Base-by-base conservation (phyloP, 2,888 invertebrate genomes). In the Phorcus lineatus region DNA sequence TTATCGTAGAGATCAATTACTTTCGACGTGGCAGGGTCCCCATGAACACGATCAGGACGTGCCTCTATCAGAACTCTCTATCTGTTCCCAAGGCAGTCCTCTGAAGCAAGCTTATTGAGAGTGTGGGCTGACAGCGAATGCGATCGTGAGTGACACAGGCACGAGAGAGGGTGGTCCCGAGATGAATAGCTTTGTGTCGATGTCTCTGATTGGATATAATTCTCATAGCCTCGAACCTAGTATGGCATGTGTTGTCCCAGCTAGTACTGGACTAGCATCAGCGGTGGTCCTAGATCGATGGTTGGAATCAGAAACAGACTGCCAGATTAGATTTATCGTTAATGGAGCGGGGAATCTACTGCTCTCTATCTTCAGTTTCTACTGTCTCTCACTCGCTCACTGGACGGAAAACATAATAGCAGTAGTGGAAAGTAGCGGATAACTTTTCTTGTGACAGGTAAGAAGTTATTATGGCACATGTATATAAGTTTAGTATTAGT, bases 241-340 rank as follows among this genome's bases (percentile, higher is more conserved):
- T 70, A 40, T 70, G 28, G 70, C 70, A 36, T 36, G 70, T 70
- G 70, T 40, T 70, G 70, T 70, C 70, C 70, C 70, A 36, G 13
- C 40, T 36, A n/a, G 40, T 19, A 70, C 40, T n/a, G 70, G 16
- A 17, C 36, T 36, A n/a, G 70, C 40, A 70, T 70, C 70, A 70
- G 70, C 24, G 70, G 28, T 70, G 70, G 70, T 11, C 36, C 28
- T 36, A 70, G 70, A 70, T 70, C 70, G 70, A 70, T 70, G 70
- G n/a, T 3, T 17, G 40, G 40, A 70, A 70, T 40, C 70, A 36
- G 36, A 36, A 70, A 36, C 70, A 70, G 70, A 70, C 70, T 28
- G 70, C 19, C 70, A 70, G 70, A 70, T 70, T 70, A 70, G 70
- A 70, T 70, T 70, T 70, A 70, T 70, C 70, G 70, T 70, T 70